Conservation (phyloP, 2,113 vertebrate genomes). For the Laticauda laticaudata region DNA sequence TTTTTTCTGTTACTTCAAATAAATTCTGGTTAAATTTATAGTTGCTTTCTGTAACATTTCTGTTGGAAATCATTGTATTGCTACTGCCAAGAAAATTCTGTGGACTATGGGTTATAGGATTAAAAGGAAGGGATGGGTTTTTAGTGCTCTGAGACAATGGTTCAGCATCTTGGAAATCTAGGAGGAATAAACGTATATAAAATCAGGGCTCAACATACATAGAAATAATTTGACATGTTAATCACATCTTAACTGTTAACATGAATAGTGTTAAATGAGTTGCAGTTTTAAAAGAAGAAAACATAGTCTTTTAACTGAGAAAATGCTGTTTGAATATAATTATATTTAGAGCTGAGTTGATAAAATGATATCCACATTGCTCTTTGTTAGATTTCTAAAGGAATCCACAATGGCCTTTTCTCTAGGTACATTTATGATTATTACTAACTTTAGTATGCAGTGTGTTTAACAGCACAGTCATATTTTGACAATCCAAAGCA, state of each 20-base stretch:
- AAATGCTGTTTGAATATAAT: background rate
- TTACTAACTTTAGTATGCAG: background rate
- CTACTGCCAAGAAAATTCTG: conserved; percentile 50
- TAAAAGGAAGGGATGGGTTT: conserved; percentile 46
- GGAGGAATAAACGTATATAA: conserved; percentile 50
- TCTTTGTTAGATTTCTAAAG: background rate
- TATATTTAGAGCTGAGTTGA: background rate
- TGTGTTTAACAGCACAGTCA: background rate
- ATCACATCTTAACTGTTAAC: background rate
- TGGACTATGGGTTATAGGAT: conserved; percentile 34
- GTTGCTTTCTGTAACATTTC: conserved; percentile 42
- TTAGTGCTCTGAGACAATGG: conserved; percentile 48
- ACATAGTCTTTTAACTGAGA: background rate
- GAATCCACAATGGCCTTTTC: background rate
- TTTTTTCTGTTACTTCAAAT: conserved; percentile 46
- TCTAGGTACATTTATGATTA: background rate
- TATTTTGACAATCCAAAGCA: background rate
- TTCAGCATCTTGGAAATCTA: conserved; percentile 61
- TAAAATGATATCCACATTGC: background rate
- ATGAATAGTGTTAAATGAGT: background rate
- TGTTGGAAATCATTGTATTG: conserved; percentile 50
- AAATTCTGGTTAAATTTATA: conserved; percentile 42
- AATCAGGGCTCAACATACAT: conserved; percentile 37
- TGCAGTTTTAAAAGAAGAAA: background rate
- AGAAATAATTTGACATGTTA: conserved; percentile 15